A percentile compares a stretch with the other conserved stretches of the same genome.
phyloP scores from a whole-genome alignment of 2,797 vertebrate genomes.

The Oryzias sinensis region DNA sequence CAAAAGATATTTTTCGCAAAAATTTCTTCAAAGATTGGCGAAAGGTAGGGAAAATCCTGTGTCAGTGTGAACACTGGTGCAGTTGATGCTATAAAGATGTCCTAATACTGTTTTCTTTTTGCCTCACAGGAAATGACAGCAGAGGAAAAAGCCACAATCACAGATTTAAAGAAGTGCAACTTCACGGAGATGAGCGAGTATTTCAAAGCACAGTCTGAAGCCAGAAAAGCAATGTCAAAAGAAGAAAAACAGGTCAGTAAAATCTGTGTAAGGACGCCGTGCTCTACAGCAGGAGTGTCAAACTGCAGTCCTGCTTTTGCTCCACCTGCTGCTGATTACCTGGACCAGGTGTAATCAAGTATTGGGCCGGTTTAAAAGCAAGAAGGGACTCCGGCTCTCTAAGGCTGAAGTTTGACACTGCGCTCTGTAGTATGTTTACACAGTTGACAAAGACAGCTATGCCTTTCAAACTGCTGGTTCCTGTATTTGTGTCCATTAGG shows the following conservation, averaged over 20 bases:
- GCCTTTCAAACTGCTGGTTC: too few species aligned
- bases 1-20: constrained; percentile 97
- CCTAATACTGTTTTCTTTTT: neutral
- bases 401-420: too few species aligned
- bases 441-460: too few species aligned
- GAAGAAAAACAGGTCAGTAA: constrained; percentile 89
- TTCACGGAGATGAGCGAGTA: constrained; percentile 90
- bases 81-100: neutral
- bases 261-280: neutral
- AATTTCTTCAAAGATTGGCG: constrained; percentile 99
- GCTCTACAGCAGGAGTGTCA: neutral
- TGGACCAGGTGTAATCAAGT: too few species aligned
- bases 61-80: neutral
- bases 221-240: constrained; percentile 94
- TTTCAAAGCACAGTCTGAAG: constrained; percentile 96
- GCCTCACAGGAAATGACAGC: constrained; percentile 89
- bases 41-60: constrained; percentile 77
- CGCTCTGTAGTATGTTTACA: too few species aligned
- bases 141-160: constrained; percentile 89
- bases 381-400: too few species aligned
- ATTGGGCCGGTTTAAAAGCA: too few species aligned
- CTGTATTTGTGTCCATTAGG: too few species aligned
- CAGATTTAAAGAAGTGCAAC: constrained; percentile 93
- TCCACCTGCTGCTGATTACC: too few species aligned
- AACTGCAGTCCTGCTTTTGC: neutral